Conservation (phyloP, 2,113 vertebrate genomes). For the Tretioscincus oriximinensis region DNA sequence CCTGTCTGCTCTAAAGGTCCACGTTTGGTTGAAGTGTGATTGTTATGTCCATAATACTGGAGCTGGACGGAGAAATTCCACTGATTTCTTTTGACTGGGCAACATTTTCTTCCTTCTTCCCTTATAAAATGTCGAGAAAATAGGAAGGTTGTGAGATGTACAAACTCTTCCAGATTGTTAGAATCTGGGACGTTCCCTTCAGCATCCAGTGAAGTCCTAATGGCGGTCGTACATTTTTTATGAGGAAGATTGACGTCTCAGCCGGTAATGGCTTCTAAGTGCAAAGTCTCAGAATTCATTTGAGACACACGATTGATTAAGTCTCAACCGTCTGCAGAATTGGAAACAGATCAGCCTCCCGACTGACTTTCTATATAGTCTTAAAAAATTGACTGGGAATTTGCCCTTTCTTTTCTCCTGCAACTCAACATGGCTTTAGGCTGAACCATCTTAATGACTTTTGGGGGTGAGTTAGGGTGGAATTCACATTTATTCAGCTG, state of each 20-base stretch:
- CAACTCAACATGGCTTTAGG: not conserved
- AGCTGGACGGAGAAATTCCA: not conserved
- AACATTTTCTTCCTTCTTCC: slow-evolving; percentile 16
- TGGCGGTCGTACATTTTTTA: slow-evolving; percentile 23
- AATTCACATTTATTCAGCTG: too few species aligned
- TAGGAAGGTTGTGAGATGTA: slow-evolving; percentile 28
- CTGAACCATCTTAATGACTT: too few species aligned
- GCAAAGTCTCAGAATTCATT: not conserved
- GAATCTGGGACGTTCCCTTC: not conserved
- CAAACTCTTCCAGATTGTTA: not conserved
- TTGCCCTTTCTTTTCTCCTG: not conserved
- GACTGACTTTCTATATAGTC: not conserved
- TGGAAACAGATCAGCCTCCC: not conserved
- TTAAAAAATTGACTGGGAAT: slow-evolving; percentile 5
- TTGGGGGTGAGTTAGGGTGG: too few species aligned
- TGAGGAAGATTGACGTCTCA: slow-evolving; percentile 19
- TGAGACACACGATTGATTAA: slow-evolving; percentile 15
- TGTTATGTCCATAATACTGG: too few species aligned
- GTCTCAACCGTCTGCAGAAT: slow-evolving; percentile 27
- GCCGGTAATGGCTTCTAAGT: slow-evolving; percentile 40
- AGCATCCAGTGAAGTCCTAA: slow-evolving; percentile 13
- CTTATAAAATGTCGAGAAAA: slow-evolving; percentile 11
- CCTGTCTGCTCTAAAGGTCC: too few species aligned
- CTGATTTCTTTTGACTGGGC: not conserved
- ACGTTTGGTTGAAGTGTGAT: too few species aligned